A percentile compares a stretch with the other conserved stretches of the same genome.
These are phyloP conservation scores for Laothoe populi DNA, from an alignment of 2,888 invertebrate genomes.

Conservation along the genomic window DNA sequence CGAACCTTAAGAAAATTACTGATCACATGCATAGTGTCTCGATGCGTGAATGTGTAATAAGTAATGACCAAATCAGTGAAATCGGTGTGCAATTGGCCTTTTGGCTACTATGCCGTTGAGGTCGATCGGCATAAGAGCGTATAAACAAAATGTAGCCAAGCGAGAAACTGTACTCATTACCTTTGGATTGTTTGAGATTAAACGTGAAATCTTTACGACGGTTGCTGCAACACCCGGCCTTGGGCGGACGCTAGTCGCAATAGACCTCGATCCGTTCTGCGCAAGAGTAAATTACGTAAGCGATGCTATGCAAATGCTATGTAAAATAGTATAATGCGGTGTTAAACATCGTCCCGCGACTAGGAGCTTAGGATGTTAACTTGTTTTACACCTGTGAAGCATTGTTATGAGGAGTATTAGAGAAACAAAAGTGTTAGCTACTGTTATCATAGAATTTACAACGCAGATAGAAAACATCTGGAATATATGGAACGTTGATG, in stretches of 20 bases:
- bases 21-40: not conserved
- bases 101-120: not conserved
- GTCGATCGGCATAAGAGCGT: not conserved
- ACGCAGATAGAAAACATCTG: too few species aligned
- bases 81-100: not conserved
- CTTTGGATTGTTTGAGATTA: conserved; percentile 24
- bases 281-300: conserved; percentile 27
- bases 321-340: not conserved
- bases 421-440: not conserved
- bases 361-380: not conserved
- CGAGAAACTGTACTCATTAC: conserved; percentile 17
- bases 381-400: not conserved
- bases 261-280: conserved; percentile 13
- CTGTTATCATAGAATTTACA: not conserved
- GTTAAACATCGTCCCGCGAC: not conserved
- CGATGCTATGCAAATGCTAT: conserved; percentile 21
- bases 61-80: not conserved
- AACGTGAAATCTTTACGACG: conserved; percentile 25
- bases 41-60: not conserved
- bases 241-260: conserved; percentile 20
- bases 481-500: too few species aligned
- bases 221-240: conserved; percentile 25
- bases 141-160: not conserved
- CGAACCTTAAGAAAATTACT: not conserved
- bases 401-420: not conserved